These are phyloP conservation scores for Oedothorax gibbosus DNA, from an alignment of 1,140 invertebrate genomes.

Conservation along the genomic window DNA sequence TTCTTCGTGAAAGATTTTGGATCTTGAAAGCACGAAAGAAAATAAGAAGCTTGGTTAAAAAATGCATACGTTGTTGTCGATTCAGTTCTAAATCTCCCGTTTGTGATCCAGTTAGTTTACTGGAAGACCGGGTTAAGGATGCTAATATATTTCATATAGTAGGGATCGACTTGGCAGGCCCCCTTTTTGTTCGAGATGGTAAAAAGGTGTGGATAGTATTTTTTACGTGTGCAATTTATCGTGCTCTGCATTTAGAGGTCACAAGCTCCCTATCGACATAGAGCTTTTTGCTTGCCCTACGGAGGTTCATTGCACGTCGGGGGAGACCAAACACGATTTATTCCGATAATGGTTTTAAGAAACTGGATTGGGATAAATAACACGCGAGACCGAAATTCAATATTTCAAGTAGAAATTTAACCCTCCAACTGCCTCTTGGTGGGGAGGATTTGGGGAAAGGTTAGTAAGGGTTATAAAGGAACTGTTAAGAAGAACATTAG, in stretches of 20 bases:
- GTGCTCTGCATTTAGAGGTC: slow-evolving; percentile 62
- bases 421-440: too few species aligned
- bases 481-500: not conserved
- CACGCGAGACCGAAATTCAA: too few species aligned
- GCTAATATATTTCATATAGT: too few species aligned
- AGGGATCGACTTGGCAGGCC: slow-evolving; percentile 1
- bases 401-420: too few species aligned
- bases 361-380: not conserved
- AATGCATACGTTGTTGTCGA: too few species aligned
- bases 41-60: too few species aligned
- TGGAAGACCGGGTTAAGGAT: too few species aligned
- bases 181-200: not conserved
- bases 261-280: slow-evolving; percentile 53
- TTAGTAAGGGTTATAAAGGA: not conserved
- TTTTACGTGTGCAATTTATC: not conserved
- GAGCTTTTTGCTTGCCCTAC: slow-evolving; percentile 63
- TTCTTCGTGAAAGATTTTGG: too few species aligned
- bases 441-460: slow-evolving; percentile 47
- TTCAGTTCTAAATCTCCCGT: too few species aligned
- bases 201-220: not conserved
- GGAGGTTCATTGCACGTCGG: slow-evolving; percentile 63
- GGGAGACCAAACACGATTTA: slow-evolving; percentile 63
- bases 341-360: slow-evolving; percentile 66
- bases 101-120: too few species aligned
- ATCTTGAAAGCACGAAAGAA: too few species aligned